Evolutionary conservation across 2,888 invertebrate genomes (phyloP).

Genomic region (Lithophane ornitopus): DNA sequence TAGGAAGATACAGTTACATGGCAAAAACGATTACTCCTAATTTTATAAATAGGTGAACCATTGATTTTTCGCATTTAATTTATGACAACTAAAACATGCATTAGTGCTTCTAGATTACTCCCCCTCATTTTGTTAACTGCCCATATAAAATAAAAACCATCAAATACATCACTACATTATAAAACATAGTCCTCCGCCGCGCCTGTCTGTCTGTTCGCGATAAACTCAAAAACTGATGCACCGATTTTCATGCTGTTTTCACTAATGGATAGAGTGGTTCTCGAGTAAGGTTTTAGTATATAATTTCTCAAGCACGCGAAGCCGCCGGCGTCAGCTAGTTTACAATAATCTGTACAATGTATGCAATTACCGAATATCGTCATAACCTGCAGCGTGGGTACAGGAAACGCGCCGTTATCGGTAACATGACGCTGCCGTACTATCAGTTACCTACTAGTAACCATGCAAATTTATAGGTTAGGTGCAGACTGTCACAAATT

Average conservation of each 20-base stretch:
- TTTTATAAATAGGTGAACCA: not conserved
- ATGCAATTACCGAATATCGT: constrained; percentile 35
- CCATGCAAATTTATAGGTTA: constrained; percentile 41
- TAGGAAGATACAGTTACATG: not conserved
- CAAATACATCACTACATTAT: too few species aligned
- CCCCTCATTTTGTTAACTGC: not conserved
- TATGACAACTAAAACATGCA: not conserved
- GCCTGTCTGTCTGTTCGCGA: too few species aligned
- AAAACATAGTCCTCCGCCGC: too few species aligned
- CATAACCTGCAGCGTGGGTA: constrained; percentile 29
- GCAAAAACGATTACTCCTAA: not conserved
- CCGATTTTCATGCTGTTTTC: too few species aligned
- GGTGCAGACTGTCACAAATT: constrained; percentile 78
- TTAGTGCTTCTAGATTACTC: not conserved
- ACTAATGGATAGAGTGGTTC: too few species aligned
- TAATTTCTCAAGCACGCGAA: too few species aligned
- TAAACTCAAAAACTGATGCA: too few species aligned
- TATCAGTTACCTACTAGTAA: constrained; percentile 35
- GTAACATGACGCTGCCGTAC: constrained; percentile 11
- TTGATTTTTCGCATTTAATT: not conserved
- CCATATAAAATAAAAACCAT: constrained; percentile 10
- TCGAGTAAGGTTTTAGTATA: too few species aligned
- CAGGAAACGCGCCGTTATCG: constrained; percentile 41
- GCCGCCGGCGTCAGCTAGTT: too few species aligned
- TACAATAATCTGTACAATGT: constrained; percentile 12